A percentile compares a stretch with the other conserved stretches of the same genome.
Evolutionary conservation across 2,113 vertebrate genomes (phyloP).

Genomic region (Indicator indicator): DNA sequence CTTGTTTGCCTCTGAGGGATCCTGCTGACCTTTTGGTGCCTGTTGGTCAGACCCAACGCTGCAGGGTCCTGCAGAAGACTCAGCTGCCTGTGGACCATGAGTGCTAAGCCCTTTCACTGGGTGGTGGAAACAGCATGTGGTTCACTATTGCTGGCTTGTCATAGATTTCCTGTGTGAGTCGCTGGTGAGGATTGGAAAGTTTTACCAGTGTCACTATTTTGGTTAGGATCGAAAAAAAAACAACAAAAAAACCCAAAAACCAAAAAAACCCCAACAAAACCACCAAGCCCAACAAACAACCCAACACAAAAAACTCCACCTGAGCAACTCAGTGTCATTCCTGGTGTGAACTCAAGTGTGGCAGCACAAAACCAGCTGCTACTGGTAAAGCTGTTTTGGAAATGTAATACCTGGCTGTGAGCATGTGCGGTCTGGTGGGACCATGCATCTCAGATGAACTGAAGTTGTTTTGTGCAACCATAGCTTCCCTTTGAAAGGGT

Average conservation of each 20-base stretch:
- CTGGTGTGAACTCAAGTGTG: background rate
- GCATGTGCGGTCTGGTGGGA: background rate
- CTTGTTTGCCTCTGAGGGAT: accelerated
- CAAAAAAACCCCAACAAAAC: background rate
- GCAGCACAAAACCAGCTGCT: background rate
- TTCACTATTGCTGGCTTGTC: background rate
- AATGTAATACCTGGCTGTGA: background rate
- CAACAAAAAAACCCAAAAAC: no score
- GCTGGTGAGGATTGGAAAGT: background rate
- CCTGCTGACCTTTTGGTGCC: background rate
- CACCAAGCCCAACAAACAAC: background rate
- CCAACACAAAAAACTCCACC: background rate
- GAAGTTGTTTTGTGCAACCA: background rate
- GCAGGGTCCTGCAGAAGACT: background rate
- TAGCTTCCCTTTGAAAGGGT: background rate
- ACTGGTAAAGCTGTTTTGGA: background rate
- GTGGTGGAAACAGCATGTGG: background rate
- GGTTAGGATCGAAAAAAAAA: background rate
- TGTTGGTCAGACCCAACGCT: accelerated
- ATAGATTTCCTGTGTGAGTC: background rate
- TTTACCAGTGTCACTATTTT: background rate
- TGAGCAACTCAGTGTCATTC: background rate
- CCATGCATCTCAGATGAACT: accelerated
- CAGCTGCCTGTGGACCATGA: background rate
- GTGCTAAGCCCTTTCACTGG: background rate